Evolutionary conservation across 2,797 vertebrate species (phyloP), one percentile per base, ranked within the genome.

Genomic region (Myripristis jacobus): DNA sequence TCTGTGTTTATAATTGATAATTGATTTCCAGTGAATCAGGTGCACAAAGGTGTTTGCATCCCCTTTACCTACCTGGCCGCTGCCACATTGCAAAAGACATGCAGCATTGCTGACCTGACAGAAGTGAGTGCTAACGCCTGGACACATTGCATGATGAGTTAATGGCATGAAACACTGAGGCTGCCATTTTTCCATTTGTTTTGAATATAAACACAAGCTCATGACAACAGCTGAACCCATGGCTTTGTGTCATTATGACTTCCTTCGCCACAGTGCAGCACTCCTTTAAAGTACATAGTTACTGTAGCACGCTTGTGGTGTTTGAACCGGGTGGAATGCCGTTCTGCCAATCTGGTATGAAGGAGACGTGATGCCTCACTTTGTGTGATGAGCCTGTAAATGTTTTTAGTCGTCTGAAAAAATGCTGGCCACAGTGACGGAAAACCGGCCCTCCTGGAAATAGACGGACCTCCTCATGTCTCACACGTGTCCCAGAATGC

Each of bases 401-500:
- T 13, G 6, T 38, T 21, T 43, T 22, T 15, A 22, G 38, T 53
- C 36, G 1, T 19, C 31, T 43, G 8, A 59, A 59, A 11, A 29
- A 38, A 11, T 21, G 47, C 21, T 6, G 31, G 52, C 56, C n/a
- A 41, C 16, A 59, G 34, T 61, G 38, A 54, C 15, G 27, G 13
- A 61, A 70, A 55, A 25, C 24, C 12, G 0, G 52, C 66, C 56
- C 70, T 60, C 27, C 41, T 34, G 55, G 36, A 65, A 74, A 50
- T 24, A 68, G 44, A 61, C 3, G 7, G 34, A 68, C 38, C 70
- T 77, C 75, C n/a, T 79, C 80, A 80, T 80, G 63, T 70, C 81
- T 75, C 88, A 90, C 82, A 53, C 29, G 22, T 58, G 78, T 44
- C 52, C 79, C 16, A 90, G 11, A 91, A 88, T 88, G 75, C 84